A percentile compares a stretch with the other conserved stretches of the same genome.
phyloP scores from a whole-genome alignment of 2,113 vertebrate genomes.

The Elgaria multicarinata region DNA sequence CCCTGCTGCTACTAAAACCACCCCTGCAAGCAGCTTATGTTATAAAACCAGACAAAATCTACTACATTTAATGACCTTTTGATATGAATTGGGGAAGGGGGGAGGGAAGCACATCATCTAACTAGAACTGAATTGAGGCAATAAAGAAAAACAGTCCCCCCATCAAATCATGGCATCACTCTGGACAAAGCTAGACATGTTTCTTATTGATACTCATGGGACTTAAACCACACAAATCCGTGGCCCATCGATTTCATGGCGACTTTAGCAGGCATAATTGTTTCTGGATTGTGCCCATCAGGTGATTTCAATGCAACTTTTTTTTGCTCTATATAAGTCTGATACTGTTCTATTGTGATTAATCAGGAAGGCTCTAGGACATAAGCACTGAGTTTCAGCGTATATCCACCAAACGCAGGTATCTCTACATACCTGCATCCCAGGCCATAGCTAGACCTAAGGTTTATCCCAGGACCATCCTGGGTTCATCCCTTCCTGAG shows the following conservation, averaged over 20 bases:
- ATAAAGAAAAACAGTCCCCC: background rate
- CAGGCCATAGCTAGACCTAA: too few relatives aligned
- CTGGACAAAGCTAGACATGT: background rate
- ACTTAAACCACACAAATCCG: background rate
- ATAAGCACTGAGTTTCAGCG: background rate
- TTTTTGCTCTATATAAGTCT: background rate
- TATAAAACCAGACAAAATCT: background rate
- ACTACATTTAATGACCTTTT: background rate
- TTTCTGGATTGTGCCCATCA: background rate
- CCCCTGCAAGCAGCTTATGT: background rate
- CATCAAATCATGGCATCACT: background rate
- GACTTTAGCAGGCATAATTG: background rate
- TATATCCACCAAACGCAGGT: too few relatives aligned
- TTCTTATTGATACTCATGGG: background rate
- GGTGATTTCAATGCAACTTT: background rate
- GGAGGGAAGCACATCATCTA: background rate
- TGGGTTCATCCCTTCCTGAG: too few relatives aligned
- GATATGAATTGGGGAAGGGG: background rate
- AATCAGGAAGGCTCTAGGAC: background rate
- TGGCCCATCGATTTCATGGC: background rate
- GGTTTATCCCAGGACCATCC: too few relatives aligned
- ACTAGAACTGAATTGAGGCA: background rate
- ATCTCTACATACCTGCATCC: background rate
- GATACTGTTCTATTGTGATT: background rate
- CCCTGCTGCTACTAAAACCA: background rate